A percentile compares a stretch with the other conserved stretches of the same genome.
These are phyloP conservation scores for Drosophila trichaetosa DNA, from an alignment of 2,888 invertebrate species.

Conservation along the genomic window DNA sequence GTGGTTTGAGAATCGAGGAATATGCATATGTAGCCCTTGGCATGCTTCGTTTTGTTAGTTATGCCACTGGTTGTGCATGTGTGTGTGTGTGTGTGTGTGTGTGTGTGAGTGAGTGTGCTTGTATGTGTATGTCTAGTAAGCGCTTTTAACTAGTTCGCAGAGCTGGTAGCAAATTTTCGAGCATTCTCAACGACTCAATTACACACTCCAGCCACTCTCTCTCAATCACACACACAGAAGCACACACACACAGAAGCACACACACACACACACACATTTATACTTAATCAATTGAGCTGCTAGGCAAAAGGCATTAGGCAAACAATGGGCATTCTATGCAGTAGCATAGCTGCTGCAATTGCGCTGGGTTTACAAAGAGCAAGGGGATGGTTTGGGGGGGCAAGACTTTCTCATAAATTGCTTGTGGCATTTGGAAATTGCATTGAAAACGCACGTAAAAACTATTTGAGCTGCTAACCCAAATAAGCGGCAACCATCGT, in stretches of 20 bases:
- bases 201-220: conserved; percentile 48
- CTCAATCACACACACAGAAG: conserved; percentile 13
- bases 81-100: conserved; percentile 5
- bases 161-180: conserved; percentile 52
- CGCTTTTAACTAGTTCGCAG: conserved; percentile 70
- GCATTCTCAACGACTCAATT: conserved; percentile 73
- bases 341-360: conserved; percentile 9
- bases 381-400: background rate
- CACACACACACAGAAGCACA: conserved; percentile 6
- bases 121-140: conserved; percentile 47
- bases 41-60: conserved; percentile 6
- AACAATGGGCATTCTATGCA: conserved; percentile 48
- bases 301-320: conserved; percentile 54
- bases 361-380: background rate
- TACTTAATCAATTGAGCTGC: conserved; percentile 65
- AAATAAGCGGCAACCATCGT: conserved; percentile 60
- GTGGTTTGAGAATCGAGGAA: conserved; percentile 48
- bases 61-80: conserved; percentile 8
- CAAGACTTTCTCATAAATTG: conserved; percentile 72
- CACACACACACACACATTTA: conserved; percentile 9
- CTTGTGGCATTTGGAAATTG: conserved; percentile 67
- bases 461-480: conserved; percentile 80
- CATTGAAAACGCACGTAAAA: conserved; percentile 74
- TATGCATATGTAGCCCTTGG: conserved; percentile 18
- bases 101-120: conserved; percentile 15